These are phyloP conservation scores for Epistrophella euchroma DNA, from an alignment of 2,888 invertebrate species.

Conservation along the genomic window DNA sequence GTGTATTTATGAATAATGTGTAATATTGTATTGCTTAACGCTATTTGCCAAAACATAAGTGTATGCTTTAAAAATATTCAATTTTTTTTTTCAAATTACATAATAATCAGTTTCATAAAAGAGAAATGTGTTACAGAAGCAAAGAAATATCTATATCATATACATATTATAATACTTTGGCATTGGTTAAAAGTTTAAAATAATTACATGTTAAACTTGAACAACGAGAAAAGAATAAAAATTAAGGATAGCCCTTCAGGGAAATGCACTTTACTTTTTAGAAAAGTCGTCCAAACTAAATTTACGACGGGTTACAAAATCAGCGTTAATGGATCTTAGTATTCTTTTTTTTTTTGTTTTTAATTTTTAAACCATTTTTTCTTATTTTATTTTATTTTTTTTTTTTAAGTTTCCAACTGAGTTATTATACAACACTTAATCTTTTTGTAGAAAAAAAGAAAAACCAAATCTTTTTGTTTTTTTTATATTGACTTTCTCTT, in stretches of 20 bases:
- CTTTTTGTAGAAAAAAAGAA: conserved; percentile 42
- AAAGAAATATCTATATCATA: conserved; percentile 31
- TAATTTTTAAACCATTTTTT: neutral
- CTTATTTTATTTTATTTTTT: conserved; percentile 34
- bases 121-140: conserved; percentile 45
- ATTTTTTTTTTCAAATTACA: conserved; percentile 42
- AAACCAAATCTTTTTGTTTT: conserved; percentile 40
- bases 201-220: conserved; percentile 9
- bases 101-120: conserved; percentile 33
- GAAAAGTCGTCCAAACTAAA: neutral
- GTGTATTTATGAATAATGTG: conserved; percentile 65
- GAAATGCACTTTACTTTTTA: conserved; percentile 52
- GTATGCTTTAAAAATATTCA: conserved; percentile 69
- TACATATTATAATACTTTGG: conserved; percentile 39
- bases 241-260: conserved; percentile 22
- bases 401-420: conserved; percentile 35
- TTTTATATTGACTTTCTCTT: conserved; percentile 49
- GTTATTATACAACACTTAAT: conserved; percentile 51
- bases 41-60: conserved; percentile 69
- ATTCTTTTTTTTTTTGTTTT: conserved; percentile 22
- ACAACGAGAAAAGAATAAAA: conserved; percentile 15
- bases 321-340: conserved; percentile 60
- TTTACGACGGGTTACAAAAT: conserved; percentile 40
- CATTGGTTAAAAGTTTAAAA: conserved; percentile 61
- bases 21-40: conserved; percentile 70